Base-by-base conservation (phyloP, 92 coral and sea anemone species). In the Phymanthus crucifer region DNA sequence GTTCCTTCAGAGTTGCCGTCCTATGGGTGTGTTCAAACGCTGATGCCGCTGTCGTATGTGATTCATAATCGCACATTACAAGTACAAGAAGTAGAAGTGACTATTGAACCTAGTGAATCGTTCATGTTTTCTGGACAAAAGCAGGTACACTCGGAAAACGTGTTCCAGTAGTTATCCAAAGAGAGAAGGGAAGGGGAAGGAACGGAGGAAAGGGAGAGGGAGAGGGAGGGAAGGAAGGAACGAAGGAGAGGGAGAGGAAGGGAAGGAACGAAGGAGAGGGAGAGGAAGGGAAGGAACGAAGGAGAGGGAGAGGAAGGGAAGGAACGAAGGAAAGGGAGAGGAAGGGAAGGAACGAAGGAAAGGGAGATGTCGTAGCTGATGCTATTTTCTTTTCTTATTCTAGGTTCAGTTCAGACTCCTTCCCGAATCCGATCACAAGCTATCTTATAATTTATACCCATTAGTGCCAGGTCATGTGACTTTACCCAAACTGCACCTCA, bases 61-160 rank as follows among this genome's bases (percentile, higher is more conserved):
- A 88, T 95, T 46, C 91, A 87, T 26, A 95, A 95, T 82, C 90
- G 97, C 33, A 95, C 99, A 17, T 71, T 84, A 29, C 93, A 86
- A 35, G 97, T 95, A 38, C 98, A 95, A 72, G 99, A 95, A 76
- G 97, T 95, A 0, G 98, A 95, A 71, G 92, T 94, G 32, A 86
- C 91, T 66, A 85, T 95, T 48, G 99, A 93, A 69, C 99, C 97
- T n/a, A 93, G 98, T 21, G 99, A 95, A 34, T 85, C 94, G 14
- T 95, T 95, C 75, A 93, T 95, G 99, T 95, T 88, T 67, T 86
- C 99, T 2, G 99, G 99, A 27, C 94, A 94, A 72, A 95, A 93
- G 84, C 96, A 95, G 95, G 99, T 95, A 57, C 40, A 14, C 3
- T 26, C 36, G 4, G 37, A 1, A 36, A 34, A 50, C 85, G n/a